Evolutionary conservation across 2,113 vertebrate species (phyloP).

Genomic region (Corvus moneduloides): DNA sequence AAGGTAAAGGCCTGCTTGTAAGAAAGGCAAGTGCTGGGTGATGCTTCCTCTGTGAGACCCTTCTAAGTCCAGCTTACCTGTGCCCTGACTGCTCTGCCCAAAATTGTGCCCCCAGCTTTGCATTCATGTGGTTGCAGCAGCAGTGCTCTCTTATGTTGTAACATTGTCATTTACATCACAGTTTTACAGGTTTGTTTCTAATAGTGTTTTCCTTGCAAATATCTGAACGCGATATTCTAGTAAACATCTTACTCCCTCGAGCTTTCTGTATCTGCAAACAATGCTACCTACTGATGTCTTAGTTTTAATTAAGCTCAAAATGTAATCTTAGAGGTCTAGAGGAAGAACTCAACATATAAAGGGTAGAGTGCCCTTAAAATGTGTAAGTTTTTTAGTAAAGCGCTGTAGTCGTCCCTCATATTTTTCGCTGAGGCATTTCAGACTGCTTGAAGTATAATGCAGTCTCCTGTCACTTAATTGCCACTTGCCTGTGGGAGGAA

Average conservation of each 20-base stretch:
- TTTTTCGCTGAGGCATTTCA: background rate
- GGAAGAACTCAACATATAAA: background rate
- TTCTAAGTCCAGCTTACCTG: background rate
- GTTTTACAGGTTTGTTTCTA: background rate
- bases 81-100: background rate
- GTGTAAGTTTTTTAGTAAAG: background rate
- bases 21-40: background rate
- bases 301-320: background rate
- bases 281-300: background rate
- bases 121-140: rapidly evolving
- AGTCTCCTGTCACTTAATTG: background rate
- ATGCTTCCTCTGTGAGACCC: background rate
- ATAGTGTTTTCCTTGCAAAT: background rate
- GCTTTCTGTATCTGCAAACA: background rate
- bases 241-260: background rate
- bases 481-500: background rate
- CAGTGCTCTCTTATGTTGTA: background rate
- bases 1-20: background rate
- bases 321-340: background rate
- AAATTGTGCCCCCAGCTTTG: background rate
- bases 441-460: background rate
- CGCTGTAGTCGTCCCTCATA: background rate
- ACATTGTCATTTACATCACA: rapidly evolving
- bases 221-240: rapidly evolving
- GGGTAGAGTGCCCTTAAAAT: background rate